phyloP scores from a whole-genome alignment of 2,113 vertebrate genomes.

The Tenrec ecaudatus region DNA sequence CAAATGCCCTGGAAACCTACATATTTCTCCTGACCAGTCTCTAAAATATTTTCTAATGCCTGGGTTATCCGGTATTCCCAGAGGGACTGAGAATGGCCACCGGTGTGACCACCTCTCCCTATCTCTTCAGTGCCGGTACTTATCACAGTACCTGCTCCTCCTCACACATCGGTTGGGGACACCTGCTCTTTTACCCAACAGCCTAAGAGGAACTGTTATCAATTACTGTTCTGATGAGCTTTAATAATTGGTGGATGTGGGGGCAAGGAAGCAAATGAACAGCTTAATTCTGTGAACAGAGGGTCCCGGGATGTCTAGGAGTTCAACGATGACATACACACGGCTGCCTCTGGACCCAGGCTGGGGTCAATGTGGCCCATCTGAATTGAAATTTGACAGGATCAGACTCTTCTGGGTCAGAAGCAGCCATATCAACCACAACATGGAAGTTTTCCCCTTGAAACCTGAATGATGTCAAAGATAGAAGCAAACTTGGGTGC shows the following conservation, averaged over 20 bases:
- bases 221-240: neutral
- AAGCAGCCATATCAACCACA: neutral
- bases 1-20: neutral
- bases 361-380: neutral
- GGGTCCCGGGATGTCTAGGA: neutral
- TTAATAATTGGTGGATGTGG: neutral
- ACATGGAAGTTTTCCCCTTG: neutral
- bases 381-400: neutral
- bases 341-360: neutral
- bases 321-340: neutral
- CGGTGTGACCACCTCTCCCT: neutral
- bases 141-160: neutral
- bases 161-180: neutral
- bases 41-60: neutral
- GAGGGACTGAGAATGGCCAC: neutral
- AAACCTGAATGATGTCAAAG: neutral
- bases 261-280: neutral
- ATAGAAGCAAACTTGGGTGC: neutral
- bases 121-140: neutral
- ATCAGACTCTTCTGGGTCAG: neutral
- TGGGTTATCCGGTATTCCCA: neutral
- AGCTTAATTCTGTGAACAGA: neutral
- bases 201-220: neutral
- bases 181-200: neutral
- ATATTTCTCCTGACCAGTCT: neutral